Conservation (phyloP, 2,888 invertebrate species). For the Melanchra persicariae region DNA sequence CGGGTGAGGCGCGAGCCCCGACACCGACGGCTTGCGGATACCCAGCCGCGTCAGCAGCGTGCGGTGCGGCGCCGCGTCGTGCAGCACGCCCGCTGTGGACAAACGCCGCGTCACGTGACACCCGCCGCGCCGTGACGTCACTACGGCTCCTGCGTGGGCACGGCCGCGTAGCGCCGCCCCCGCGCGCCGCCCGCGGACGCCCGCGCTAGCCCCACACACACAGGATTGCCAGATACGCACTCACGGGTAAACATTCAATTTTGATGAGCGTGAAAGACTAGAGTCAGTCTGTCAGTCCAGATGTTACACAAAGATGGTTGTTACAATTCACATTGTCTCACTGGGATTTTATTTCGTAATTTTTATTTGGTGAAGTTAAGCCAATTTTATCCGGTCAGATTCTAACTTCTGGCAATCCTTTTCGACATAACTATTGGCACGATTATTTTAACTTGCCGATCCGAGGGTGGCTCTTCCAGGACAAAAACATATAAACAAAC, state of each 20-base stretch:
- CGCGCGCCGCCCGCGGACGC: slow-evolving; percentile 61
- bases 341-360: slow-evolving; percentile 51
- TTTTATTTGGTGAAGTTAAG: slow-evolving; percentile 15
- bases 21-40: slow-evolving; percentile 96
- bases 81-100: slow-evolving; percentile 89
- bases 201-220: slow-evolving; percentile 78
- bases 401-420: slow-evolving; percentile 77
- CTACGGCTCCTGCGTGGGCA: slow-evolving; percentile 61
- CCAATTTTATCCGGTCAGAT: slow-evolving; percentile 67
- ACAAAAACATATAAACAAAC: slow-evolving; percentile 52
- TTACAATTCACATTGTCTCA: slow-evolving; percentile 62
- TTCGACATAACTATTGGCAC: slow-evolving; percentile 68
- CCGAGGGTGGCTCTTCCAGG: slow-evolving; percentile 34
- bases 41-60: slow-evolving; percentile 96
- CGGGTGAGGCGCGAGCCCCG: slow-evolving; percentile 94
- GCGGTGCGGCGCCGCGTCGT: slow-evolving; percentile 89
- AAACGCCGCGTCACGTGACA: slow-evolving; percentile 79
- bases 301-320: slow-evolving; percentile 32
- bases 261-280: slow-evolving; percentile 53
- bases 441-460: slow-evolving; percentile 77
- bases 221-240: slow-evolving; percentile 78
- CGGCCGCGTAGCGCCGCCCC: slow-evolving; percentile 69
- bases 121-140: slow-evolving; percentile 57
- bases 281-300: slow-evolving; percentile 47
- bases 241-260: slow-evolving; percentile 46